phyloP scores from a whole-genome alignment of 2,888 invertebrate species.

The Apeira syringaria region DNA sequence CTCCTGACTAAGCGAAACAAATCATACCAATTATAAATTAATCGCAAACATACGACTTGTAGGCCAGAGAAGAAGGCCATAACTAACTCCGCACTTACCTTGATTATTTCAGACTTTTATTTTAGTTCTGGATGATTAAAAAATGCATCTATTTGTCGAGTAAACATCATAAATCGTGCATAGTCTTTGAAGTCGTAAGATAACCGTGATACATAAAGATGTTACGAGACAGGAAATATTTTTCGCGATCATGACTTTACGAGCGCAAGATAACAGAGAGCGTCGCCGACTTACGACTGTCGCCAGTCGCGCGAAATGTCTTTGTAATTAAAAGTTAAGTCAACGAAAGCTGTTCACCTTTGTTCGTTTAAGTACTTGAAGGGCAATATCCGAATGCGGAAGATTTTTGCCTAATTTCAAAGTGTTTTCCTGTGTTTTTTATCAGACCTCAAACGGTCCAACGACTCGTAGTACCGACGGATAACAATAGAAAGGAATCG shows the following conservation, averaged over 20 bases:
- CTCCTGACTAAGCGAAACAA: constrained; percentile 37
- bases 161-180: constrained; percentile 56
- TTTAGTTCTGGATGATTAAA: constrained; percentile 49
- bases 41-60: constrained; percentile 54
- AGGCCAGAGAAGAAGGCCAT: constrained; percentile 58
- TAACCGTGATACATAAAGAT: constrained; percentile 32
- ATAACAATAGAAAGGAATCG: constrained; percentile 18
- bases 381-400: constrained; percentile 25
- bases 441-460: constrained; percentile 26
- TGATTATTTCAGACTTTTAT: constrained; percentile 61
- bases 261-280: constrained; percentile 22
- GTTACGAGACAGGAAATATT: constrained; percentile 32
- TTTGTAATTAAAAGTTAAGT: constrained; percentile 22
- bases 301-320: constrained; percentile 10
- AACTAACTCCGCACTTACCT: constrained; percentile 51
- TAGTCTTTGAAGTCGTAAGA: constrained; percentile 50
- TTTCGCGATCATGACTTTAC: constrained; percentile 26
- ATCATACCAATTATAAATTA: constrained; percentile 49
- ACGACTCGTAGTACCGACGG: constrained; percentile 19
- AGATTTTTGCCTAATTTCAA: constrained; percentile 22
- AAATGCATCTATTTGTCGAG: constrained; percentile 57
- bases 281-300: neutral
- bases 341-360: constrained; percentile 25
- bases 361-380: constrained; percentile 21
- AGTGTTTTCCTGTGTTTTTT: constrained; percentile 15